Evolutionary conservation across 1,140 invertebrate genomes (phyloP).

Genomic region (Leptonema lineaticorne): DNA sequence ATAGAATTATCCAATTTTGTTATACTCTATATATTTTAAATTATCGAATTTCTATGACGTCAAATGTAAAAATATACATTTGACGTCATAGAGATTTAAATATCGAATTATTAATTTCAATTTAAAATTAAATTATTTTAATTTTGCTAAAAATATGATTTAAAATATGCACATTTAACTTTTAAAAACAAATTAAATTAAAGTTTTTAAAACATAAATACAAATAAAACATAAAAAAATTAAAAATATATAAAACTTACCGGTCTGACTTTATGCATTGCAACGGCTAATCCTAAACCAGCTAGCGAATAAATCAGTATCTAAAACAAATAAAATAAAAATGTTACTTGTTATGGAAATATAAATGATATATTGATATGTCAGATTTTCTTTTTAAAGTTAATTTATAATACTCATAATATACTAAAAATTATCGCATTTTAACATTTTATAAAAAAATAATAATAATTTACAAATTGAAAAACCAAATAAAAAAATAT

Average conservation of each 20-base stretch:
- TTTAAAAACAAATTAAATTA: constrained; percentile 27
- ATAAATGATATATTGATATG: background rate
- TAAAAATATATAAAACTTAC: constrained; percentile 44
- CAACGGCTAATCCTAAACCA: constrained; percentile 50
- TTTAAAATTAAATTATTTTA: no score
- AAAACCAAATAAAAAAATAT: background rate
- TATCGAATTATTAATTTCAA: no score
- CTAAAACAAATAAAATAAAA: constrained; percentile 45
- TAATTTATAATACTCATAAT: background rate
- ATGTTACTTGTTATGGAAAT: background rate
- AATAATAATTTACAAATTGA: background rate
- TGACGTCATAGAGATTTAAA: no score
- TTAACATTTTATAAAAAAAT: background rate
- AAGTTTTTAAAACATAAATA: constrained; percentile 14
- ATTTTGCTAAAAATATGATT: constrained; percentile 29
- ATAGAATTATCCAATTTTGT: no score
- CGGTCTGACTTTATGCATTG: constrained; percentile 55
- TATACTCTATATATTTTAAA: no score
- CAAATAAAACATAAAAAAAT: background rate
- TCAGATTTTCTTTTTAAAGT: background rate
- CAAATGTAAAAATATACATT: no score
- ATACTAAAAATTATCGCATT: background rate
- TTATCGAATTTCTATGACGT: no score
- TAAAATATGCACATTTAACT: no score
- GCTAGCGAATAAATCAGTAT: constrained; percentile 55